Evolutionary conservation across 2,888 invertebrate species (phyloP).

Genomic region (Ellobium chinense): DNA sequence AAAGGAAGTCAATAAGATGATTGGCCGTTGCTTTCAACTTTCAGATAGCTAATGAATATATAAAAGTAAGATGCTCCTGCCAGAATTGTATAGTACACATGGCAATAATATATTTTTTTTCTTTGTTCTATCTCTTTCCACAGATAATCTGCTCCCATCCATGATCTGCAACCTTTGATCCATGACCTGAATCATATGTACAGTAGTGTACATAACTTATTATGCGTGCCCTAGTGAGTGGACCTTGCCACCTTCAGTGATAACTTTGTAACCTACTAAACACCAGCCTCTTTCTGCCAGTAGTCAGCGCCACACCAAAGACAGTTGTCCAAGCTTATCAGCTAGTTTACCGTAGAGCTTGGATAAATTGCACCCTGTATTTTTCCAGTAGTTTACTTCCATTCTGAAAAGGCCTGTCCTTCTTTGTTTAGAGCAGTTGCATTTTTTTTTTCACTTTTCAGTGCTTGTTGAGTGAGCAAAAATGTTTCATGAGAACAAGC

Average conservation of each 20-base stretch:
- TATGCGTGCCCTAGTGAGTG: slow-evolving; percentile 27
- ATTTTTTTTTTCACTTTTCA: too few species aligned
- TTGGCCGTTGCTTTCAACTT: too few species aligned
- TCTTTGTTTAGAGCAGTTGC: too few species aligned
- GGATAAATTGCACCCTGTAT: not conserved
- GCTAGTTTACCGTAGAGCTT: not conserved
- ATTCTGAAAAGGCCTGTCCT: too few species aligned
- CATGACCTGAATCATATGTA: slow-evolving; percentile 12
- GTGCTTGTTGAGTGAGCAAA: too few species aligned
- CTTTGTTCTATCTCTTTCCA: not conserved
- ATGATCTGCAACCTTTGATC: not conserved
- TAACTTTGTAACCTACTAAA: not conserved
- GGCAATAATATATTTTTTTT: too few species aligned
- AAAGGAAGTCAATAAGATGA: too few species aligned
- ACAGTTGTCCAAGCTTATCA: not conserved
- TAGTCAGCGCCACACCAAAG: not conserved
- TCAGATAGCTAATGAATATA: too few species aligned
- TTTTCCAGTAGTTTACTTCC: too few species aligned
- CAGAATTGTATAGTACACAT: too few species aligned
- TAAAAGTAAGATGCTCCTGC: too few species aligned
- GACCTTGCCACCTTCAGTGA: not conserved
- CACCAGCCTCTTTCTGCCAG: not conserved
- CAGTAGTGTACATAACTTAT: slow-evolving; percentile 20
- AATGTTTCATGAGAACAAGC: too few species aligned
- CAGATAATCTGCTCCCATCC: slow-evolving; percentile 20